Percentiles rank a stretch among this genome's conserved stretches.
Evolutionary conservation across 2,113 vertebrate genomes (phyloP).

Genomic region (Tyto alba): DNA sequence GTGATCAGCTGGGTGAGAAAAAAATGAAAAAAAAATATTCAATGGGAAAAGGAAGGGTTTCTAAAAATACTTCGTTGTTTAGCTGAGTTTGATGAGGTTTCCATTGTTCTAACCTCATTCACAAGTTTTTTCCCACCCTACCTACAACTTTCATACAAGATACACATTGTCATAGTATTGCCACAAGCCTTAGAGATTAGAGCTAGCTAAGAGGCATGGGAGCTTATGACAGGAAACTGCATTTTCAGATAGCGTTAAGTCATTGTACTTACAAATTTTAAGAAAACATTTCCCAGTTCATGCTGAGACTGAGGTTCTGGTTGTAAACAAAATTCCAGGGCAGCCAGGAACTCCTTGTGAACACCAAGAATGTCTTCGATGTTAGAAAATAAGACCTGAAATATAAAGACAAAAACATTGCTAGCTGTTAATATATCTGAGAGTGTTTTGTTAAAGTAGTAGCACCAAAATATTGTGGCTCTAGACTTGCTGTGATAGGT

Average conservation of each 20-base stretch:
- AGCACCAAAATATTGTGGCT: neutral
- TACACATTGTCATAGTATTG: constrained; percentile 49
- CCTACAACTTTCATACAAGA: constrained; percentile 60
- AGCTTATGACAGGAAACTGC: constrained; percentile 62
- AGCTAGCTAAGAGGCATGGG: neutral
- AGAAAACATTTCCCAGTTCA: constrained; percentile 91
- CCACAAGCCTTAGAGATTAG: neutral
- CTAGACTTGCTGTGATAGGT: neutral
- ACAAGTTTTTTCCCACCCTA: constrained; percentile 68
- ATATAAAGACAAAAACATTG: neutral
- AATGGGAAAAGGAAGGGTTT: neutral
- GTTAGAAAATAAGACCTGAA: constrained; percentile 95
- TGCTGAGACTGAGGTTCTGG: constrained; percentile 93
- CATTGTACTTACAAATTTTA: constrained; percentile 90
- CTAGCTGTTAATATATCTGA: neutral
- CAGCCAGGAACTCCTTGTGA: constrained; percentile 87
- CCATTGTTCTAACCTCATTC: constrained; percentile 3
- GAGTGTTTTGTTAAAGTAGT: neutral
- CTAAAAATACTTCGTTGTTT: neutral
- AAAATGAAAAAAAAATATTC: neutral
- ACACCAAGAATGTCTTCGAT: constrained; percentile 95
- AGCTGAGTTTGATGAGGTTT: neutral
- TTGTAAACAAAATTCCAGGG: constrained; percentile 85
- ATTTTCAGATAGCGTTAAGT: constrained; percentile 51
- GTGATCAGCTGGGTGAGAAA: neutral